Conservation (phyloP, 2,113 vertebrate species). For the Mystacornis crossleyi region DNA sequence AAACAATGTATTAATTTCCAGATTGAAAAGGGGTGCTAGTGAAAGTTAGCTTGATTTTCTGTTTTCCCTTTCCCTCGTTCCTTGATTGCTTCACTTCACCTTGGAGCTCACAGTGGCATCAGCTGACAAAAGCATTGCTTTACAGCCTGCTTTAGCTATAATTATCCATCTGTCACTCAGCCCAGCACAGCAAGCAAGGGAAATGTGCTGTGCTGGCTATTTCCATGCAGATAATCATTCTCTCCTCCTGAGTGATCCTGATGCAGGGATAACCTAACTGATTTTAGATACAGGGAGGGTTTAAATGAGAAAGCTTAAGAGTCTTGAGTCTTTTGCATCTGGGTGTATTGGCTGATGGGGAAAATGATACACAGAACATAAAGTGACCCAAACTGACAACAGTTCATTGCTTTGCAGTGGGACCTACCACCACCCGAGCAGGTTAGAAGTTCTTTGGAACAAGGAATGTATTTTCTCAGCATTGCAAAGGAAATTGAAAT, state of each 20-base stretch:
- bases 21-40: background rate
- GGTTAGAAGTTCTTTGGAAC: background rate
- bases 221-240: background rate
- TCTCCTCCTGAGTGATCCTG: background rate
- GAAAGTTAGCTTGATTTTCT: background rate
- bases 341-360: background rate
- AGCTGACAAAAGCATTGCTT: conserved; percentile 26
- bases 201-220: background rate
- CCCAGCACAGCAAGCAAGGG: background rate
- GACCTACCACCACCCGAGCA: background rate
- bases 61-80: background rate
- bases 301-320: background rate
- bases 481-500: background rate
- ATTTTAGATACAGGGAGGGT: background rate
- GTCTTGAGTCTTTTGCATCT: background rate
- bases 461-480: background rate
- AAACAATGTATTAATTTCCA: background rate
- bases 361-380: background rate
- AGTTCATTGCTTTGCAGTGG: background rate
- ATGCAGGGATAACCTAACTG: background rate
- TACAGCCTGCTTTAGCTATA: conserved; percentile 9
- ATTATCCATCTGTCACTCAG: conserved; percentile 27
- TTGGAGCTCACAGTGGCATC: conserved; percentile 29
- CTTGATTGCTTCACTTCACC: conserved; percentile 22
- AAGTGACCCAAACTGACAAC: background rate